These are phyloP conservation scores for Lymantria dispar DNA, from an alignment of 2,888 invertebrate genomes.

Conservation along the genomic window DNA sequence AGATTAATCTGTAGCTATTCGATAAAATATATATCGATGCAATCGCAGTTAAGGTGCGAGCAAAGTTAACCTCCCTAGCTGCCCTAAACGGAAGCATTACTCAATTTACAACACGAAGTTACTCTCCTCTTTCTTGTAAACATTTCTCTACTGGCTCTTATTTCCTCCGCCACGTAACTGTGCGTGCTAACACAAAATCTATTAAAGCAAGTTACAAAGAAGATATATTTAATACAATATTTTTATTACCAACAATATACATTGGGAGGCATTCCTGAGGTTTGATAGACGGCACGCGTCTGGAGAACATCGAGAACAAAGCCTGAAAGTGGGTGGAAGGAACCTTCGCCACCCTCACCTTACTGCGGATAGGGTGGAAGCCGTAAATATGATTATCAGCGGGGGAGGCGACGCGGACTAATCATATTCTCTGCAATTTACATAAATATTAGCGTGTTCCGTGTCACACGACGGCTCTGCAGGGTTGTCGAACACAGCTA, in stretches of 20 bases:
- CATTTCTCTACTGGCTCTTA: background rate
- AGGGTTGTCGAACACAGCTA: constrained; percentile 22
- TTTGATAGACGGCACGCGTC: constrained; percentile 35
- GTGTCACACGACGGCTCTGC: constrained; percentile 66
- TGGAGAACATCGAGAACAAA: constrained; percentile 41
- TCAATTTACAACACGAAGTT: background rate
- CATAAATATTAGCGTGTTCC: constrained; percentile 81
- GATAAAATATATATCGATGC: background rate
- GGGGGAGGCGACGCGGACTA: constrained; percentile 79
- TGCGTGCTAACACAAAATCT: constrained; percentile 7
- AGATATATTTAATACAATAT: constrained; percentile 4
- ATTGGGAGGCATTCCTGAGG: constrained; percentile 17
- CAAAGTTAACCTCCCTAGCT: background rate
- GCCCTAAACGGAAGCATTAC: background rate
- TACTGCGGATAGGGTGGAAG: constrained; percentile 42
- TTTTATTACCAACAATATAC: constrained; percentile 7
- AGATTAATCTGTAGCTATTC: background rate
- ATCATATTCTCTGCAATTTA: constrained; percentile 82
- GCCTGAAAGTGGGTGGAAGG: constrained; percentile 17
- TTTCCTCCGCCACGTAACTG: background rate
- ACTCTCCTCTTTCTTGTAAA: background rate
- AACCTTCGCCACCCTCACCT: constrained; percentile 15
- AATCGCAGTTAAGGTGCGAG: background rate
- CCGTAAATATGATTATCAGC: constrained; percentile 82
- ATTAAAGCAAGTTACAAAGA: constrained; percentile 4